Conservation (phyloP, 2,888 invertebrate genomes). For the Idaea straminata region DNA sequence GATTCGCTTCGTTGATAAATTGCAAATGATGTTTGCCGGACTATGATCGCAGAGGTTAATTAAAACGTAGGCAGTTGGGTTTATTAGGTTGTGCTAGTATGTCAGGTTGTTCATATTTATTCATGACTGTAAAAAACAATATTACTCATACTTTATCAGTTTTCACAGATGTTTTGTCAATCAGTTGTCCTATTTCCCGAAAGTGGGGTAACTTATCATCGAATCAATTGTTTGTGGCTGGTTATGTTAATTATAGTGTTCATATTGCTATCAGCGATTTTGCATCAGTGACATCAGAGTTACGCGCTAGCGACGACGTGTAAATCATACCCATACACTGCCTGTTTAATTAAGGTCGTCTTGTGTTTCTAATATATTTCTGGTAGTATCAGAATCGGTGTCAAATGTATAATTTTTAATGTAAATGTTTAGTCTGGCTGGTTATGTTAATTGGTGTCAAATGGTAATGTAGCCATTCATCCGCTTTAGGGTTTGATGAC, state of each 20-base stretch:
- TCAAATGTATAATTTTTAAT: neutral
- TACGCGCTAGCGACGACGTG: slow-evolving; percentile 4
- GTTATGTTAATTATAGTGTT: neutral
- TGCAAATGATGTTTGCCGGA: neutral
- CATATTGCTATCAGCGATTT: slow-evolving; percentile 33
- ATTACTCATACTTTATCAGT: neutral
- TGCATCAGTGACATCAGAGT: slow-evolving; percentile 27
- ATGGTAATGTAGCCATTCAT: slow-evolving; percentile 4
- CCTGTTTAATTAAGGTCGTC: neutral
- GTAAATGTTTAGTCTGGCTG: neutral
- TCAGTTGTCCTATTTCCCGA: neutral
- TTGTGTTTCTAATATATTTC: no score
- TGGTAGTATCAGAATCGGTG: slow-evolving; percentile 3
- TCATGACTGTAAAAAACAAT: no score
- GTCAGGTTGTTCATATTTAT: no score
- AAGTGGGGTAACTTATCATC: neutral
- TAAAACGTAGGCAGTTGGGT: neutral
- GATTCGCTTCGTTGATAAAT: neutral
- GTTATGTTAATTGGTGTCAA: neutral
- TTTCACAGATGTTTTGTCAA: neutral
- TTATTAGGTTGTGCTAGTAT: no score
- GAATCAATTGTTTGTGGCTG: neutral
- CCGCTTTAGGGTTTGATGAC: slow-evolving; percentile 10
- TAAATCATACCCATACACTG: neutral
- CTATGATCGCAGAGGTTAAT: neutral